Percentiles rank a stretch among this genome's conserved stretches.
phyloP scores from a whole-genome alignment of 2,888 invertebrate species.

The Opisthograptis luteolata region DNA sequence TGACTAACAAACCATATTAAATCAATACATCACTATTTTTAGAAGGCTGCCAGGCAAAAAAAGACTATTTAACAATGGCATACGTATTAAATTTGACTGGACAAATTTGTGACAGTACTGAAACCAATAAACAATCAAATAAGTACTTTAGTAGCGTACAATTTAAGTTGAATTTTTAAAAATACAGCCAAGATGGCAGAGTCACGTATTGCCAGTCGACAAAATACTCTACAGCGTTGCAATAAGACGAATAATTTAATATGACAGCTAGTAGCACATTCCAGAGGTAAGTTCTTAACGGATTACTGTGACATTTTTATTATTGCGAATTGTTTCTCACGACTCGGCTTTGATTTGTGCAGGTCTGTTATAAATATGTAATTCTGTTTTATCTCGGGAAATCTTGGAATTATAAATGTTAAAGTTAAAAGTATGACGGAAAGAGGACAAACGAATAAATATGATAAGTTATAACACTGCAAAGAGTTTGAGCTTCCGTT shows the following conservation, averaged over 20 bases:
- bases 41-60: conserved; percentile 32
- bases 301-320: conserved; percentile 71
- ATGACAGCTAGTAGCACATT: conserved; percentile 23
- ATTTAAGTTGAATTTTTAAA: conserved; percentile 36
- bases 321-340: conserved; percentile 73
- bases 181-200: background rate
- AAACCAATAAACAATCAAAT: conserved; percentile 7
- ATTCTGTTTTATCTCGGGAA: conserved; percentile 16
- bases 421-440: conserved; percentile 7
- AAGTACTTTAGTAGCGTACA: background rate
- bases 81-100: background rate
- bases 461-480: too few relatives aligned
- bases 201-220: conserved; percentile 30
- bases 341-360: conserved; percentile 51
- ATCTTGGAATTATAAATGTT: conserved; percentile 18
- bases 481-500: too few relatives aligned
- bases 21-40: conserved; percentile 51
- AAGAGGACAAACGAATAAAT: background rate
- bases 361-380: conserved; percentile 37
- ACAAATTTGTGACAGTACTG: conserved; percentile 1
- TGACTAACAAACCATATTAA: conserved; percentile 61
- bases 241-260: conserved; percentile 5
- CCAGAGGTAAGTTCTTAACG: conserved; percentile 42
- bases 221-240: conserved; percentile 36
- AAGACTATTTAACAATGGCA: conserved; percentile 34